Evolutionary conservation across 1,140 invertebrate genomes (phyloP), one percentile per base, ranked within the genome.

Genomic region (Apis dorsata): DNA sequence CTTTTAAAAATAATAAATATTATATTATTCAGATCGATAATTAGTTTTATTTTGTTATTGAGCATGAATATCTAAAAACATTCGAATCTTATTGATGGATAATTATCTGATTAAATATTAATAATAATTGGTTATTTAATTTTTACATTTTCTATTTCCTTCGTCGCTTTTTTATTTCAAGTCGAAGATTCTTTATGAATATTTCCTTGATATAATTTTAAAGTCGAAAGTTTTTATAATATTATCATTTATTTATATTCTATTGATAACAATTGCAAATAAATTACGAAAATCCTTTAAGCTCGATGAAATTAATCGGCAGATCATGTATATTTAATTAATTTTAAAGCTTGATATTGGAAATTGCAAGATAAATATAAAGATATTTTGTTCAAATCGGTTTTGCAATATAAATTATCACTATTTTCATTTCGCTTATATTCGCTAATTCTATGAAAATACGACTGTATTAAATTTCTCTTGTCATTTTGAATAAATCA

Each of bases 71-170:
- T 1, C 10, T 10, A 5, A 34, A 28, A 68, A 78, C 49, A 68
- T 49, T 59, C 65, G 10, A 5, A 2, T 49, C 53, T 17, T 28
- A 1, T 28, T 17, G 13, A 11, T 24, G 9, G 65, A 44, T 69
- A 44, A 78, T 78, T 69, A 78, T 49, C 69, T n/a, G 11, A 10
- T 34, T n/a, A 28, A 78, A 69, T 68, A 69, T 68, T 69, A 44
- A 69, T 49, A 49, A 28, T 28, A 28, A 28, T 1, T 28, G 28
- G 62, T 7, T 1, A 21, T 13, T 68, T 55, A 19, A 65, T 28
- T 53, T 65, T 53, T 53, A 5, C 21, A 53, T 17, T 19, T 5
- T 24, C 17, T 21, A 12, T 13, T 66, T 55, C 13, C 17, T 11
- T 28, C 34, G 17, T 55, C 19, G 10, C 11, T 7, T 0, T n/a